Percentiles rank a stretch among this genome's conserved stretches.
These are phyloP conservation scores for Alviniconcha strummeri DNA, from an alignment of 2,888 invertebrate genomes.

Conservation along the genomic window DNA sequence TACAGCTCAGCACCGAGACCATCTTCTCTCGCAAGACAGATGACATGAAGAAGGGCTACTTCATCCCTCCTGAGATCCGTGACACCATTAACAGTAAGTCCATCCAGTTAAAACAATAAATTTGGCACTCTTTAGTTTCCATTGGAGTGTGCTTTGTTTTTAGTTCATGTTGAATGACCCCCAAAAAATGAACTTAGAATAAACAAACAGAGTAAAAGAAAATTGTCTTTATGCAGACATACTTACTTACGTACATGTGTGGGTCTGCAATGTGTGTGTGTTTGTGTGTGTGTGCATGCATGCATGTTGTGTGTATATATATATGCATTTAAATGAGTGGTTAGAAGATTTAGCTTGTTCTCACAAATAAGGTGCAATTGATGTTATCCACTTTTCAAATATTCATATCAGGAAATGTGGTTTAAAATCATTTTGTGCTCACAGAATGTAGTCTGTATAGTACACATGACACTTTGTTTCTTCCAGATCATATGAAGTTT, in stretches of 20 bases:
- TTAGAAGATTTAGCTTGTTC: too few relatives aligned
- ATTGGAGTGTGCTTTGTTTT: not conserved
- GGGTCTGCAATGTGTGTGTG: not conserved
- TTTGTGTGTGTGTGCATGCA: too few relatives aligned
- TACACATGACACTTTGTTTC: too few relatives aligned
- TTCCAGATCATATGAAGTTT: too few relatives aligned
- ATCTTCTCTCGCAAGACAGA: slow-evolving; percentile 88
- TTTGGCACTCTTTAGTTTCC: not conserved
- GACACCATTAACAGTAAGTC: not conserved
- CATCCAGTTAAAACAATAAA: not conserved
- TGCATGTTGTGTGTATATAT: not conserved
- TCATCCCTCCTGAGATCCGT: slow-evolving; percentile 81
- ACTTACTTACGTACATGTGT: not conserved
- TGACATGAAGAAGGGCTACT: slow-evolving; percentile 95
- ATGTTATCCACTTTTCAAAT: too few relatives aligned
- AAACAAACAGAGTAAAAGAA: not conserved
- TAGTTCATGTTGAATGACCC: not conserved
- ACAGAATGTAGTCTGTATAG: too few relatives aligned
- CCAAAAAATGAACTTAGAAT: not conserved
- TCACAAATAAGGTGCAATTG: too few relatives aligned
- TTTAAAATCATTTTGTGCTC: too few relatives aligned
- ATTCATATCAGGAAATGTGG: too few relatives aligned
- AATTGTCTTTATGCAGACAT: not conserved
- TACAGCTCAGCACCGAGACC: slow-evolving; percentile 46
- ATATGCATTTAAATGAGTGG: too few relatives aligned